Evolutionary conservation across 1,140 invertebrate genomes (phyloP), one percentile per base, ranked within the genome.

Genomic region (Zelostemma sp.): DNA sequence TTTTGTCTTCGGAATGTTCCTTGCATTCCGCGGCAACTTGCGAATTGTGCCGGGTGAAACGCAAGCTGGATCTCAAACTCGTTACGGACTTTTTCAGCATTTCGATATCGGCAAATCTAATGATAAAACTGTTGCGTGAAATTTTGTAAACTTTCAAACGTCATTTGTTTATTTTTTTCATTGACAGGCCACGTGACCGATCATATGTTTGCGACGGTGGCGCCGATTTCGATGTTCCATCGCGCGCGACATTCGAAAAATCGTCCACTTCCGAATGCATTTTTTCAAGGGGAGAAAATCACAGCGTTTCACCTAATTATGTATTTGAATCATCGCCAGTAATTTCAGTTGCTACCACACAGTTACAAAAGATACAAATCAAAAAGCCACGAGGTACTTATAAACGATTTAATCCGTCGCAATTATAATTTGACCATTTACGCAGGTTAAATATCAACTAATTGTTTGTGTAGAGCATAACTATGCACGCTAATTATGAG

Each of bases 1-100:
- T 93, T 85, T 87, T 89, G 12, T 76, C 65, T 46, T 70, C 45
- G 1, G 56, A 0, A 41, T 62, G 66, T 33, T 77, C 67, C 18
- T 74, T 68, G 0, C 46, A 12, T n/a, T 68, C 68, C 0, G 14
- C 5, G 0, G 72, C 60, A 6, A 60, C 1, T 28, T 73, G 49
- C 0, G 54, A 61, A 38, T 43, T 56, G 5, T 31, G 33, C 18
- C 56, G 53, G 69, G 1, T 33, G 47, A 66, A 17, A 12, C 12
- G 19, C 33, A 46, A 0, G 6, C 12, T 53, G 1, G 18, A 49
- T 47, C 33, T 67, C 9, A 72, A 46, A 33, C 19, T 49, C n/a
- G 19, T 15, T 28, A 46, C 18, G 28, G 12, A n/a, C 35, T 35
- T 72, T 1, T 51, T 69, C 31, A 70, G 35, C 74, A 74, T 75